Evolutionary conservation across 2,888 invertebrate species (phyloP).

Genomic region (Pyrochroa serraticornis): DNA sequence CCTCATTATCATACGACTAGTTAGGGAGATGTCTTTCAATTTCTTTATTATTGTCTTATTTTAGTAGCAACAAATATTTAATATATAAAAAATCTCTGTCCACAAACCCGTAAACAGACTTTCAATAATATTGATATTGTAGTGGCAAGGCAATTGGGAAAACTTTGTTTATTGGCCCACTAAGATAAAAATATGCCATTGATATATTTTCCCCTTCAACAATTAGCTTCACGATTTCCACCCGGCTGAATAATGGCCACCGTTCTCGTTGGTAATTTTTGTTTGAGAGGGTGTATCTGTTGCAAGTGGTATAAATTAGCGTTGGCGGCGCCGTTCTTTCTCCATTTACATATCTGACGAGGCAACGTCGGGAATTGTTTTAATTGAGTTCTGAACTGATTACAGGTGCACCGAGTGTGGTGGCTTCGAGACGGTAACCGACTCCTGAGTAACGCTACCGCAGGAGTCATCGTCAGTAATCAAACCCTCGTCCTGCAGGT

Average conservation of each 20-base stretch:
- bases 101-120: slow-evolving; percentile 5
- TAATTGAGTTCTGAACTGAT: slow-evolving; percentile 37
- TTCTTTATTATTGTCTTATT: slow-evolving; percentile 15
- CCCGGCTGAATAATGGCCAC: slow-evolving; percentile 11
- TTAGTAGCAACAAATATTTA: slow-evolving; percentile 14
- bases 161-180: no score
- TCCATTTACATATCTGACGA: slow-evolving; percentile 35
- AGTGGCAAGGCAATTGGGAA: slow-evolving; percentile 6
- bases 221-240: slow-evolving; percentile 17
- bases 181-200: background rate
- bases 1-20: background rate
- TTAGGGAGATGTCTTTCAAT: slow-evolving; percentile 4
- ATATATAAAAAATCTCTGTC: slow-evolving; percentile 13
- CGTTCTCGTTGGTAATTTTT: slow-evolving; percentile 17
- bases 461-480: slow-evolving; percentile 81
- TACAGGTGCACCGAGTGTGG: slow-evolving; percentile 56
- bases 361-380: slow-evolving; percentile 22
- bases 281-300: slow-evolving; percentile 23
- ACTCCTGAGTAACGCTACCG: slow-evolving; percentile 71
- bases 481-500: slow-evolving; percentile 81
- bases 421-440: slow-evolving; percentile 66
- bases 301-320: slow-evolving; percentile 28
- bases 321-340: slow-evolving; percentile 16
- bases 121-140: slow-evolving; percentile 15
- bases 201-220: slow-evolving; percentile 3